Base-by-base conservation (phyloP, 2,797 vertebrate species). In the Gambusia yucatana region DNA sequence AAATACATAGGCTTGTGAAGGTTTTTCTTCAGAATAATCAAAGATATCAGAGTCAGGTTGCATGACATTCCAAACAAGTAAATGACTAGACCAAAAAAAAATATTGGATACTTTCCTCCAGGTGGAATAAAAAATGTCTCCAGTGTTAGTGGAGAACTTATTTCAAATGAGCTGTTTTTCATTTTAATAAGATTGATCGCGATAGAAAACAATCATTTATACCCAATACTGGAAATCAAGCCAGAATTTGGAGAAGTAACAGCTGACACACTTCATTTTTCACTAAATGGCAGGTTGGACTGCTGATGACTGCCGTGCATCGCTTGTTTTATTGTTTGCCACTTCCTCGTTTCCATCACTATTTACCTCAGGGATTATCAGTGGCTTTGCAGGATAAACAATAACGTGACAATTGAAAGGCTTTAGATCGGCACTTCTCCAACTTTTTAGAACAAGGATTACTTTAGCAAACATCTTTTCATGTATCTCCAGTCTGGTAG, bases 1-100 rank as follows among this genome's bases (percentile, higher is more conserved):
- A 93, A 89, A 72, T 94, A 95, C 93, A 95, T 93, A 13, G 95
- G 95, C 50, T 91, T 94, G 86, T 95, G 95, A 20, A 95, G 91
- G 77, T 92, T 94, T 69, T 57, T 89, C 77, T 88, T 87, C 13
- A 91, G 39, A 48, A 94, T 67, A 41, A 96, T 96, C 71, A 95
- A 73, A 20, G 84, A 82, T 86, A 96, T 25, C 82, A 96, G 75
- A 3, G 90, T 93, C 78, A 95, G 76, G 81, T 95, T 96, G 78
- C 94, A 95, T 69, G 91, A 89, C 52, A 94, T 59, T 14, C 78
- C 65, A 30, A 94, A 93, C 14, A 93, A 61, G 76, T 94, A 96
- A 73, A 95, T 85, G 0, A 47, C 41, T 17, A 95, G 3, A 41
- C 94, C 95, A 2, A 92, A 70, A 22, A 95, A 75, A 82, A 96